These are phyloP conservation scores for Nephrotoma flavescens DNA, from an alignment of 2,888 invertebrate genomes.

Conservation along the genomic window DNA sequence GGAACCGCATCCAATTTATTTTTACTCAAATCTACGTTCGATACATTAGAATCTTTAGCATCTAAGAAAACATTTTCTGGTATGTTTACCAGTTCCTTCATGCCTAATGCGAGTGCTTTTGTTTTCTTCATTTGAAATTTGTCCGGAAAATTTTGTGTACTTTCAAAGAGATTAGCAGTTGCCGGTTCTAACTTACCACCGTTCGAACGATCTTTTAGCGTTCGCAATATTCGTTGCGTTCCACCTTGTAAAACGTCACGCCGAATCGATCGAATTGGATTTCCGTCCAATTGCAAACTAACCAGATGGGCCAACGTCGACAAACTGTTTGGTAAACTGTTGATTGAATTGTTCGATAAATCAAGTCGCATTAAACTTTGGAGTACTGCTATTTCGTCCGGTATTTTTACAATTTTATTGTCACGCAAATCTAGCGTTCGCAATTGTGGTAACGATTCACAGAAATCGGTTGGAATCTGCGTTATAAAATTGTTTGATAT, in stretches of 20 bases:
- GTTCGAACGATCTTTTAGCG: constrained; percentile 44
- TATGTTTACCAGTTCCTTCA: constrained; percentile 44
- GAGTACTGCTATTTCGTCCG: constrained; percentile 62
- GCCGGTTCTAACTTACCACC: constrained; percentile 6
- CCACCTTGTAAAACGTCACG: constrained; percentile 74
- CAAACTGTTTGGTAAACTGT: constrained; percentile 51
- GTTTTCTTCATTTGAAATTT: constrained; percentile 39
- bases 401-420: constrained; percentile 62
- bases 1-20: constrained; percentile 60
- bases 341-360: constrained; percentile 63
- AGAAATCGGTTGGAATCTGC: constrained; percentile 55
- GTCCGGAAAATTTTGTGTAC: not conserved
- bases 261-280: constrained; percentile 66
- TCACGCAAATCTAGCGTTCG: constrained; percentile 65
- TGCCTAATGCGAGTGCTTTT: constrained; percentile 26
- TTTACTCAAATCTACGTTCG: constrained; percentile 64
- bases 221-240: constrained; percentile 66
- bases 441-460: constrained; percentile 56
- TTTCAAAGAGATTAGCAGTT: not conserved
- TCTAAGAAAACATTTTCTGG: constrained; percentile 57
- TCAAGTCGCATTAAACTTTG: constrained; percentile 69
- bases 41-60: constrained; percentile 56
- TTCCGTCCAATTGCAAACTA: constrained; percentile 72
- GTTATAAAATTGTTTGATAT: constrained; percentile 71
- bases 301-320: constrained; percentile 62